phyloP scores from a whole-genome alignment of 30 jellyfish, hydroid and myxozoan genomes.

The Pelagia noctiluca region DNA sequence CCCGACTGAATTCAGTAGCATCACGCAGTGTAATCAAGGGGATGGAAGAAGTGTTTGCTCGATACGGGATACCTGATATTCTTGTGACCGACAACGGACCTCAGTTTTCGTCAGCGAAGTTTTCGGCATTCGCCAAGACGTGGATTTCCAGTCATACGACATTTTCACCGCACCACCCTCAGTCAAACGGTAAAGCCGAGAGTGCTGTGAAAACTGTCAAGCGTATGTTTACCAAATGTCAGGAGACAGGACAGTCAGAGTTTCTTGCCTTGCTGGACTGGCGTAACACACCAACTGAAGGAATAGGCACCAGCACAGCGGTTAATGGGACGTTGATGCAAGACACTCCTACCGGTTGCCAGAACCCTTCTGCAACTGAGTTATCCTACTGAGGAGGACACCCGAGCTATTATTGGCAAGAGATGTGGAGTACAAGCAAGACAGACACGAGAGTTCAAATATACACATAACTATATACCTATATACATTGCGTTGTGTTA shows the following conservation, averaged over 20 bases:
- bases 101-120: constrained; percentile 18
- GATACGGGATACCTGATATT: constrained; percentile 28
- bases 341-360: constrained; percentile 35
- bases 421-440: no score
- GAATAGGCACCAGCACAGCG: constrained; percentile 29
- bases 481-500: no score
- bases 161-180: constrained; percentile 28
- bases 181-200: constrained; percentile 30
- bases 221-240: constrained; percentile 21
- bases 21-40: constrained; percentile 25
- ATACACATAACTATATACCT: no score
- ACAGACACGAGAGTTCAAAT: no score
- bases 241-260: constrained; percentile 40
- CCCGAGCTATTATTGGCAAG: constrained; percentile 33
- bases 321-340: constrained; percentile 25
- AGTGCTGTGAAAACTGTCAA: constrained; percentile 24
- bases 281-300: constrained; percentile 50
- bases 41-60: constrained; percentile 23
- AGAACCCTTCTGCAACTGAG: constrained; percentile 10
- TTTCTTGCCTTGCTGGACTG: constrained; percentile 26
- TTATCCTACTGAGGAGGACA: constrained; percentile 30
- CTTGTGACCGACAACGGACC: constrained; percentile 18
- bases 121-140: constrained; percentile 15
- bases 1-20: constrained; percentile 21
- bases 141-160: constrained; percentile 16